Conservation (phyloP, 1,140 invertebrate genomes). For the Conus ventricosus region DNA sequence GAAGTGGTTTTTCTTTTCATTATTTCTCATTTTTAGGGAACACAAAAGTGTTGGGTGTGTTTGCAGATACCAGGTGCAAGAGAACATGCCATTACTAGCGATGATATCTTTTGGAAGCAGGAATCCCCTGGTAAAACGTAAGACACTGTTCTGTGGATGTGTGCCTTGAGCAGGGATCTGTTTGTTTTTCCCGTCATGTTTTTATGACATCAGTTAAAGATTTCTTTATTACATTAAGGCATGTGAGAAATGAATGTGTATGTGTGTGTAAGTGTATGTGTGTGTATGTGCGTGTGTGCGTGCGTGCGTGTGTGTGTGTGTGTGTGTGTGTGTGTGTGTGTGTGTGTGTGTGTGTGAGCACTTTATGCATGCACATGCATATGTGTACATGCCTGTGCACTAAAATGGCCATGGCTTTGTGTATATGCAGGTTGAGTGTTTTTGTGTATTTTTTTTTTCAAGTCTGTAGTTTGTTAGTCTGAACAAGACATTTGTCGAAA, state of each 20-base stretch:
- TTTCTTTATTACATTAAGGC: too few relatives aligned
- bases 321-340: not conserved
- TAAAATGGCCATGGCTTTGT: not conserved
- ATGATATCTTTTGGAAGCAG: slow-evolving; percentile 67
- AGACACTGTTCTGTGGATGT: slow-evolving; percentile 8
- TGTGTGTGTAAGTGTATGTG: not conserved
- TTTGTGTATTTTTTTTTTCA: not conserved
- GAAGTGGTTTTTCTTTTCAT: too few relatives aligned
- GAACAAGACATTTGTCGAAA: too few relatives aligned
- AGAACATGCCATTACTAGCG: slow-evolving; percentile 61
- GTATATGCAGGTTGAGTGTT: not conserved
- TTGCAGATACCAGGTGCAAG: slow-evolving; percentile 45
- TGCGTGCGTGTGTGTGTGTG: not conserved
- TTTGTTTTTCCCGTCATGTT: too few relatives aligned
- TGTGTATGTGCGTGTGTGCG: not conserved
- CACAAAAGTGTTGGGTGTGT: too few relatives aligned
- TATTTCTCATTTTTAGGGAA: too few relatives aligned
- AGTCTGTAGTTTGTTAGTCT: not conserved
- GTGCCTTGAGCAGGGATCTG: too few relatives aligned
- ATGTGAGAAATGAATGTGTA: not conserved
- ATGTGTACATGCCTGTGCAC: not conserved
- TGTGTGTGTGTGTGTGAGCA: slow-evolving; percentile 2
- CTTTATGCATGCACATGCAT: too few relatives aligned
- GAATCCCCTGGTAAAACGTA: slow-evolving; percentile 66
- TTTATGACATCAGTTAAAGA: too few relatives aligned